These are phyloP conservation scores for Malacoctenus gilli DNA, from an alignment of 2,797 vertebrate genomes.

Conservation along the genomic window DNA sequence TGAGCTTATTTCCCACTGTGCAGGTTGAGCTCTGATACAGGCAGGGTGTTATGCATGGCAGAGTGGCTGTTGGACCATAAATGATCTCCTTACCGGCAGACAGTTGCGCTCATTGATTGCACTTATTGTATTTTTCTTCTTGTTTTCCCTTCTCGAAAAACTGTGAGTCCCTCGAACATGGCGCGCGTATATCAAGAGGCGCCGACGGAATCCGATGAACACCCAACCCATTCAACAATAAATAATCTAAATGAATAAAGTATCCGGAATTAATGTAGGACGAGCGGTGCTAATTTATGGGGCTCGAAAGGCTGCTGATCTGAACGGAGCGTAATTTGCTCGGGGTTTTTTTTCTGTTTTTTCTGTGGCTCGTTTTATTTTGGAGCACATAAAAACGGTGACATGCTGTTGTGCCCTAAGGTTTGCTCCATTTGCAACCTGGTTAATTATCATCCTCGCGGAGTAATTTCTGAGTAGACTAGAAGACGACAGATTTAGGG, in stretches of 20 bases:
- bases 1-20: conserved; percentile 49
- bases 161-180: conserved; percentile 2
- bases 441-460: conserved; percentile 8
- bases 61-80: conserved; percentile 49
- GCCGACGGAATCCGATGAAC: conserved; percentile 26
- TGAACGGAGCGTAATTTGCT: conserved; percentile 26
- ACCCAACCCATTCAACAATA: conserved; percentile 26
- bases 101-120: conserved; percentile 40
- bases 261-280: conserved; percentile 32
- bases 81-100: conserved; percentile 38
- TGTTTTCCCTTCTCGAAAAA: conserved; percentile 26
- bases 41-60: conserved; percentile 26
- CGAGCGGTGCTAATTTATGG: conserved; percentile 30
- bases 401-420: background rate
- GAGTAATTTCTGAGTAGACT: conserved; percentile 19
- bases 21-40: conserved; percentile 27
- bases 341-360: too few relatives aligned
- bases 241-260: conserved; percentile 47
- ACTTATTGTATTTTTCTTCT: conserved; percentile 39
- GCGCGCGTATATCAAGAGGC: conserved; percentile 1
- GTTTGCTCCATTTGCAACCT: conserved; percentile 32
- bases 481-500: conserved; percentile 12
- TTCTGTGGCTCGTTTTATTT: conserved; percentile 26
- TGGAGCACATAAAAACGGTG: conserved; percentile 32
- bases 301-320: conserved; percentile 17